phyloP scores from a whole-genome alignment of 2,888 invertebrate genomes.

The Ophion slaviceki region DNA sequence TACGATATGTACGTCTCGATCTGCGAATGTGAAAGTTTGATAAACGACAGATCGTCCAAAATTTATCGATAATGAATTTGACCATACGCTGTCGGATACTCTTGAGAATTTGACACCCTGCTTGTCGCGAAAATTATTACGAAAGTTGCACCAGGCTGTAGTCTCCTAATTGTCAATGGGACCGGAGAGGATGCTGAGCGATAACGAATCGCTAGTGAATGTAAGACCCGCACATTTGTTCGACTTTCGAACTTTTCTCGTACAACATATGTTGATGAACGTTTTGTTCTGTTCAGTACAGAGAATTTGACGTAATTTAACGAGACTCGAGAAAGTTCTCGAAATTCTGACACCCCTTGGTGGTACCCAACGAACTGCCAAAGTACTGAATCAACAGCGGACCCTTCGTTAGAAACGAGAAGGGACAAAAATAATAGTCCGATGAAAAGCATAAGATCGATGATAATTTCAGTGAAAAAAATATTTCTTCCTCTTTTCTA shows the following conservation, averaged over 20 bases:
- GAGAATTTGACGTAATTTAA: neutral
- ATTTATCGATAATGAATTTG: constrained; percentile 45
- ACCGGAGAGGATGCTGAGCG: constrained; percentile 29
- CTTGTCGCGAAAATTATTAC: constrained; percentile 55
- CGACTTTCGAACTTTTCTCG: constrained; percentile 33
- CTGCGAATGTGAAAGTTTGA: constrained; percentile 3
- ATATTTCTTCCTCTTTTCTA: neutral
- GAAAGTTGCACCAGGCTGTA: constrained; percentile 43
- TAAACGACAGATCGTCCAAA: constrained; percentile 16
- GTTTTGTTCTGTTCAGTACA: neutral
- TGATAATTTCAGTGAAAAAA: neutral
- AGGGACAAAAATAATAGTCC: constrained; percentile 1
- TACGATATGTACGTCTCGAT: neutral
- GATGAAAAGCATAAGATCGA: neutral
- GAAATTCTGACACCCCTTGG: neutral
- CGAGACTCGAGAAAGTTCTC: neutral
- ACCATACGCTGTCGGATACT: constrained; percentile 20
- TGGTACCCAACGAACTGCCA: neutral
- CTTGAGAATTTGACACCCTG: constrained; percentile 28
- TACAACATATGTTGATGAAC: neutral
- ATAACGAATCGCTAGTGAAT: constrained; percentile 60
- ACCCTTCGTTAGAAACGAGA: no score
- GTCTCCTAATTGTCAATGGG: constrained; percentile 26
- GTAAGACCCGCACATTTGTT: constrained; percentile 27
- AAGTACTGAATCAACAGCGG: neutral